These are phyloP conservation scores for Stomatorhinus walkeri DNA, from an alignment of 2,797 vertebrate species.

Conservation along the genomic window DNA sequence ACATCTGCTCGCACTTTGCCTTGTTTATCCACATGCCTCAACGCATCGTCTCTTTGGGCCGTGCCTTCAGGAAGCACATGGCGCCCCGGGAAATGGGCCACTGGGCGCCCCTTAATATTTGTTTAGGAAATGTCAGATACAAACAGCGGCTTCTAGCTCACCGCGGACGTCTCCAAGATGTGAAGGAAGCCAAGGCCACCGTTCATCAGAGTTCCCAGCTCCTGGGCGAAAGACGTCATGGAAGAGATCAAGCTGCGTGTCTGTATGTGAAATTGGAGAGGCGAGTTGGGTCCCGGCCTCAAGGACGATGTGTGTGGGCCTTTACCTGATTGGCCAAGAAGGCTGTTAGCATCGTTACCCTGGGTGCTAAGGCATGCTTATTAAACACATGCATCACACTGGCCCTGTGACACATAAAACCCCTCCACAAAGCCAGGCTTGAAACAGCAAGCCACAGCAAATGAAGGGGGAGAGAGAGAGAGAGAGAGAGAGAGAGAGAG, in stretches of 20 bases:
- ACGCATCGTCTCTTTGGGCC: not conserved
- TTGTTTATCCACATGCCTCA: conserved; percentile 31
- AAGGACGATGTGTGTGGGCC: conserved; percentile 39
- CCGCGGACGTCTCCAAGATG: not conserved
- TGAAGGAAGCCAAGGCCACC: not conserved
- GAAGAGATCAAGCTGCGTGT: not conserved
- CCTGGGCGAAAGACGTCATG: not conserved
- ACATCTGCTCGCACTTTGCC: conserved; percentile 23
- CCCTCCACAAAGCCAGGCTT: not conserved
- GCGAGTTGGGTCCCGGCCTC: conserved; percentile 35
- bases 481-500: not conserved
- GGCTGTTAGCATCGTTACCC: conserved; percentile 22
- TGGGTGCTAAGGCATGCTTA: conserved; percentile 35
- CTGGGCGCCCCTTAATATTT: not conserved
- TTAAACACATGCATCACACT: conserved; percentile 30
- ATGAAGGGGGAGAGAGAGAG: not conserved
- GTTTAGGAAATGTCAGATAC: not conserved
- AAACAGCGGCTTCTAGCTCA: not conserved
- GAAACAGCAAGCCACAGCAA: not conserved
- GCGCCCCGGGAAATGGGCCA: not conserved
- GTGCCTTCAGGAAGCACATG: not conserved
- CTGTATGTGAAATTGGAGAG: not conserved
- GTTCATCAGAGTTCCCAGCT: not conserved
- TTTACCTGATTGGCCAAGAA: conserved; percentile 39
- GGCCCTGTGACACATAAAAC: not conserved